Evolutionary conservation across 1,140 invertebrate genomes (phyloP).

Genomic region (Popillia japonica): DNA sequence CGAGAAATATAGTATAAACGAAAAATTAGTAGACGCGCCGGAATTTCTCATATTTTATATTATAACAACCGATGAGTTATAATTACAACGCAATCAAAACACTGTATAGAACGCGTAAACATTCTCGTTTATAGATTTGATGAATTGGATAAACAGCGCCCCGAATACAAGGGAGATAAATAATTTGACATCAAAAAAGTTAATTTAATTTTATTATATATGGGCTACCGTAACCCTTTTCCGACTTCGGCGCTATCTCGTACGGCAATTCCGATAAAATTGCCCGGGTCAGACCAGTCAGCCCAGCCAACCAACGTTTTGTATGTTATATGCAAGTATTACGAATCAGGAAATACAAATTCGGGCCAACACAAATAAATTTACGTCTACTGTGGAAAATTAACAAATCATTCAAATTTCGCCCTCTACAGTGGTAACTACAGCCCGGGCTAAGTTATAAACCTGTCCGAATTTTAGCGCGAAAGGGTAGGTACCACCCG

Average conservation of each 20-base stretch:
- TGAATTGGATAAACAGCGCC: background rate
- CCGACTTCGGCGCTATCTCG: background rate
- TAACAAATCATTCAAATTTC: conserved; percentile 25
- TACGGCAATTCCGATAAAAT: background rate
- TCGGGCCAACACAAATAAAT: conserved; percentile 6
- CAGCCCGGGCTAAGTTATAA: background rate
- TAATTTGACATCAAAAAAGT: conserved; percentile 7
- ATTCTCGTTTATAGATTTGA: background rate
- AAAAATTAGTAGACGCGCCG: no score
- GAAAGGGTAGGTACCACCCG: no score
- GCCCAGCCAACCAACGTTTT: background rate
- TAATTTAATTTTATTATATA: conserved; percentile 13
- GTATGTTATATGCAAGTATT: conserved; percentile 11
- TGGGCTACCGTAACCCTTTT: background rate
- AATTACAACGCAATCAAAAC: no score
- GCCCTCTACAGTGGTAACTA: conserved; percentile 8
- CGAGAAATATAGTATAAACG: no score
- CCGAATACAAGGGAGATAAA: background rate
- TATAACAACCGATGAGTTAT: no score
- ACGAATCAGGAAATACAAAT: conserved; percentile 5
- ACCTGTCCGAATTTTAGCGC: conserved; percentile 14
- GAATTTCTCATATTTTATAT: no score
- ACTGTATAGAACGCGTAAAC: background rate
- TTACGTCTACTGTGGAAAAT: conserved; percentile 21
- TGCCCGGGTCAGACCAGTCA: background rate